Evolutionary conservation across 2,888 invertebrate species (phyloP), one percentile per base, ranked within the genome.

Genomic region (Linnaemya vulpina): DNA sequence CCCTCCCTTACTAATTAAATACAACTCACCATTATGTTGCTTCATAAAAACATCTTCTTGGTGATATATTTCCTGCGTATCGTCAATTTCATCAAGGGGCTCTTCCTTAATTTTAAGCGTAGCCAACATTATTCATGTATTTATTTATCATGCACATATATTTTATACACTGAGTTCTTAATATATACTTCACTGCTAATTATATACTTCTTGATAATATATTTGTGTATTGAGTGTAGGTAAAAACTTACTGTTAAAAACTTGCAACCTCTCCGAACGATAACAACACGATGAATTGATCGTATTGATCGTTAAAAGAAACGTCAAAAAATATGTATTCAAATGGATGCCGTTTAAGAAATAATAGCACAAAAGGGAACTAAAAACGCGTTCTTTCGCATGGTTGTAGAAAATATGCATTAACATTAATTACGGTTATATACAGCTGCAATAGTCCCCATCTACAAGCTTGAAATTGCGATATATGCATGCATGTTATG

Each of bases 21-120:
- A 10, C 13, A 46, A 65, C 82, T 60, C 65, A 85, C 85, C 82
- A 58, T 81, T 79, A 68, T 84, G 70, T 82, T 79, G 75, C 35
- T 73, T 74, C 35, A 62, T 43, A n/a, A 77, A 73, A 63, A 35
- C 55, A 70, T 75, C 68, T 67, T 73, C 22, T 49, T 83, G 40
- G 43, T 58, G 30, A 43, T 75, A 86, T 43, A 76, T 62, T 83
- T 79, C 85, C 80, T 84, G 76, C 20, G 74, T 46, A 76, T 68
- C 73, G 63, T 81, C 81, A 30, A 73, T 43, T 67, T 81, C 80
- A 55, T 86, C 85, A 9, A 67, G 53, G 67, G 87, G 87, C 68
- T 87, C 87, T 77, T 87, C 85, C 62, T 87, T 87, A 58, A 87
- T 87, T 86, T 86, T 70, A 20, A 87, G 53, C 40, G 84, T 83